A percentile compares a stretch with the other conserved stretches of the same genome.
These are phyloP conservation scores for Chrysochloris asiatica DNA, from an alignment of 2,113 vertebrate species.

Conservation along the genomic window DNA sequence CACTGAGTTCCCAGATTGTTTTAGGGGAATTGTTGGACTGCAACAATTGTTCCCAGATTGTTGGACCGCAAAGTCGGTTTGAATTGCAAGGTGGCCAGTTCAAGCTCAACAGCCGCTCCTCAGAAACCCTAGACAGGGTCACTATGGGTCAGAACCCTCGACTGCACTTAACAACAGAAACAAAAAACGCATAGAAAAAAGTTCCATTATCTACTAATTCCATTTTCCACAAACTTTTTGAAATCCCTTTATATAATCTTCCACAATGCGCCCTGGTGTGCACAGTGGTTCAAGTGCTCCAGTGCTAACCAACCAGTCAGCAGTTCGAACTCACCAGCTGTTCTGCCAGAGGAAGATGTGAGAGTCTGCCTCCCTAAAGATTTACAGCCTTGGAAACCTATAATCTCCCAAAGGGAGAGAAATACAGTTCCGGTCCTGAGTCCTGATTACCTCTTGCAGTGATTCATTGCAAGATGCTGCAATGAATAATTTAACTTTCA, in stretches of 20 bases:
- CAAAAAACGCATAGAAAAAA: too few relatives aligned
- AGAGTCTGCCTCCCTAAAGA: neutral
- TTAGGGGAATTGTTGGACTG: too few relatives aligned
- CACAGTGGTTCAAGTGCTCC: neutral
- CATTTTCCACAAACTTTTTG: too few relatives aligned
- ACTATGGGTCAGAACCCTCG: too few relatives aligned
- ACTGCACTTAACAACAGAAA: too few relatives aligned
- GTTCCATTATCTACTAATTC: too few relatives aligned
- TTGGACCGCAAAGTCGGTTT: too few relatives aligned
- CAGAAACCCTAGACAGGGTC: too few relatives aligned
- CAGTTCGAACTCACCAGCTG: neutral
- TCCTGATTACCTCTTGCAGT: neutral
- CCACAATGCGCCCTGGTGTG: neutral
- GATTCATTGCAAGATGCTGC: conserved; percentile 24
- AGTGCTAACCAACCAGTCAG: neutral
- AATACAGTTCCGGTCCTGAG: neutral
- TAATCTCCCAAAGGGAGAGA: neutral
- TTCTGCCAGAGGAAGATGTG: neutral
- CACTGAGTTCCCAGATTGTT: neutral
- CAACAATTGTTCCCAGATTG: too few relatives aligned
- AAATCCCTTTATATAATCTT: too few relatives aligned
- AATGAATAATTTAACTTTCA: conserved; percentile 16
- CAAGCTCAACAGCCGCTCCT: too few relatives aligned
- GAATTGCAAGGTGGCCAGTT: too few relatives aligned
- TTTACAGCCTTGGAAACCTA: neutral